A percentile compares a stretch with the other conserved stretches of the same genome.
Conservation (phyloP, 35 echinoderm and acorn worm genomes). For the Patiria miniata region DNA sequence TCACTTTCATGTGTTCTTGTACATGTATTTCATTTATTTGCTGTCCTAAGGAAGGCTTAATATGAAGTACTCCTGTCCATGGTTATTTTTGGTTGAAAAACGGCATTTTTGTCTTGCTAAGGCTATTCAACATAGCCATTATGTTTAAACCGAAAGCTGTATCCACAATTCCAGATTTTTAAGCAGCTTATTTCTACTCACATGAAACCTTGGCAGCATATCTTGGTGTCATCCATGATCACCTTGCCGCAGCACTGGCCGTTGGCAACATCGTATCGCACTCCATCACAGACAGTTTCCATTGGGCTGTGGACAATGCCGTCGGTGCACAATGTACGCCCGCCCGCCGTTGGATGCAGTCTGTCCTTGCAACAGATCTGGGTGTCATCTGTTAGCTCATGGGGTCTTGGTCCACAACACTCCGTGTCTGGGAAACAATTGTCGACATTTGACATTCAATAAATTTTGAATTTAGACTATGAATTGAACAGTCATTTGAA, state of each 20-base stretch:
- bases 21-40: too few relatives aligned
- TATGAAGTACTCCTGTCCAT: too few relatives aligned
- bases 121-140: too few relatives aligned
- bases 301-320: background rate
- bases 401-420: conserved; percentile 40
- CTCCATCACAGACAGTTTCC: conserved; percentile 56
- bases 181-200: too few relatives aligned
- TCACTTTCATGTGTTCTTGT: too few relatives aligned
- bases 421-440: conserved; percentile 14
- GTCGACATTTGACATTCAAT: background rate
- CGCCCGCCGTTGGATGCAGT: background rate
- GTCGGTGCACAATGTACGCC: conserved; percentile 26
- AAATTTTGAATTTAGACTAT: background rate
- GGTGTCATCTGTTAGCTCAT: background rate
- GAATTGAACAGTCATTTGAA: too few relatives aligned
- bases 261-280: background rate
- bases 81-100: too few relatives aligned
- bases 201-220: conserved; percentile 29
- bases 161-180: too few relatives aligned
- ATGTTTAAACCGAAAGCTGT: too few relatives aligned
- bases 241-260: conserved; percentile 39
- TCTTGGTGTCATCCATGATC: conserved; percentile 24
- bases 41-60: too few relatives aligned
- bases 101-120: too few relatives aligned
- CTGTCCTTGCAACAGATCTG: conserved; percentile 30